A percentile compares a stretch with the other conserved stretches of the same genome.
Conservation (phyloP, 2,797 vertebrate genomes). For the Sciurus carolinensis region DNA sequence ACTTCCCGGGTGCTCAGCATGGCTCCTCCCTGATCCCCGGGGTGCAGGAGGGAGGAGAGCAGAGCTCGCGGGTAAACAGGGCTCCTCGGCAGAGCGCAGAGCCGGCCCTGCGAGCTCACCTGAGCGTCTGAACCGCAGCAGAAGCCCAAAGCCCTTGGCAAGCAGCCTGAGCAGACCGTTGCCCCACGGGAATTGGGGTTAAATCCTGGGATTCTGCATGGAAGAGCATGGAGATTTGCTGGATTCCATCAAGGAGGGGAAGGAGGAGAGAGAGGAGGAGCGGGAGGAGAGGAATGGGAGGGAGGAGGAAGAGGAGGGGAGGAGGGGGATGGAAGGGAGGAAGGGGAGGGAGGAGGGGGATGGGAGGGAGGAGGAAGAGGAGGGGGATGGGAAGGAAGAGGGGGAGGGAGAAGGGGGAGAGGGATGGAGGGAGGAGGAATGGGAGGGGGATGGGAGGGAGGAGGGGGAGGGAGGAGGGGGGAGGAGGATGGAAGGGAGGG, state of each 20-base stretch:
- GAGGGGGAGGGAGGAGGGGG: fast-evolving
- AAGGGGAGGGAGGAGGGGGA: no score
- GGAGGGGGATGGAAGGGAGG: no score
- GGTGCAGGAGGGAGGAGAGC: fast-evolving
- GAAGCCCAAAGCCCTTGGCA: slow-evolving; percentile 29
- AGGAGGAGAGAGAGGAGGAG: no score
- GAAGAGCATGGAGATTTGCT: neutral
- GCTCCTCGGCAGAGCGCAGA: neutral
- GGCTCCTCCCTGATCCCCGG: neutral
- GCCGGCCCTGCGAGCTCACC: neutral
- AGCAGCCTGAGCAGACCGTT: neutral
- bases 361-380: no score
- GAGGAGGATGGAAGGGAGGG: no score
- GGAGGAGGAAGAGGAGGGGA: no score
- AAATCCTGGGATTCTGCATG: slow-evolving; percentile 44
- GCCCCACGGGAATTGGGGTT: slow-evolving; percentile 13
- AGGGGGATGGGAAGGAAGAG: no score
- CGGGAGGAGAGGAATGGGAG: no score
- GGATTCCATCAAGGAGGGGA: neutral
- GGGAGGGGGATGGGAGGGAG: no score
- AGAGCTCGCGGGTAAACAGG: slow-evolving; percentile 9
- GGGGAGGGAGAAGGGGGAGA: no score
- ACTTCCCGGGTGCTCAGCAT: neutral
- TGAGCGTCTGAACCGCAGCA: neutral
- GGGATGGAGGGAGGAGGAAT: no score